These are phyloP conservation scores for Cynodonichthys magdalenae DNA, from an alignment of 2,797 vertebrate species.

Conservation along the genomic window DNA sequence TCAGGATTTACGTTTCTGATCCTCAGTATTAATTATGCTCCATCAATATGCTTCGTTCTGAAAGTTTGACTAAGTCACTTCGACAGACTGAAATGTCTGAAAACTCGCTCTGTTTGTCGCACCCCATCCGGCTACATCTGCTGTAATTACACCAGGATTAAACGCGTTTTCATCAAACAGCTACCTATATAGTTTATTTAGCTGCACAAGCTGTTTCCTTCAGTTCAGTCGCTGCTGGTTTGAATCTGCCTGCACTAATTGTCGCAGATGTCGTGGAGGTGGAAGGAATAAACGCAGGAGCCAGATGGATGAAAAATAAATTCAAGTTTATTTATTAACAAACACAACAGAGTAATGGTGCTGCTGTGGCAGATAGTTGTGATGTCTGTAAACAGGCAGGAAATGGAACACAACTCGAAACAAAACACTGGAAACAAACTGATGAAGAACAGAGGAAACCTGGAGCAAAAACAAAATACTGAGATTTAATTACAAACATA, in stretches of 20 bases:
- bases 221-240: not conserved
- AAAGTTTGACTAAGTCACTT: constrained; percentile 1
- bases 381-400: not conserved
- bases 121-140: not conserved
- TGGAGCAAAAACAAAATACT: too few species aligned
- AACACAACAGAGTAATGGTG: constrained; percentile 5
- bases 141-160: not conserved
- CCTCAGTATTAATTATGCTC: constrained; percentile 17
- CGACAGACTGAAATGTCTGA: not conserved
- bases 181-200: not conserved
- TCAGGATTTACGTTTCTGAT: constrained; percentile 38
- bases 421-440: too few species aligned
- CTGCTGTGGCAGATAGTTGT: not conserved
- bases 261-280: constrained; percentile 11
- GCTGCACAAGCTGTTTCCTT: not conserved
- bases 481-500: not conserved
- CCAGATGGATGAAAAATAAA: constrained; percentile 13
- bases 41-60: constrained; percentile 16
- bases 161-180: not conserved
- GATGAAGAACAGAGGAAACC: too few species aligned
- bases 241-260: constrained; percentile 4
- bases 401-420: not conserved
- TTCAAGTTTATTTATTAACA: constrained; percentile 6
- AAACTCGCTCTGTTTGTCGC: not conserved
- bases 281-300: not conserved